Base-by-base conservation (phyloP, 2,113 vertebrate species). In the Motacilla alba region DNA sequence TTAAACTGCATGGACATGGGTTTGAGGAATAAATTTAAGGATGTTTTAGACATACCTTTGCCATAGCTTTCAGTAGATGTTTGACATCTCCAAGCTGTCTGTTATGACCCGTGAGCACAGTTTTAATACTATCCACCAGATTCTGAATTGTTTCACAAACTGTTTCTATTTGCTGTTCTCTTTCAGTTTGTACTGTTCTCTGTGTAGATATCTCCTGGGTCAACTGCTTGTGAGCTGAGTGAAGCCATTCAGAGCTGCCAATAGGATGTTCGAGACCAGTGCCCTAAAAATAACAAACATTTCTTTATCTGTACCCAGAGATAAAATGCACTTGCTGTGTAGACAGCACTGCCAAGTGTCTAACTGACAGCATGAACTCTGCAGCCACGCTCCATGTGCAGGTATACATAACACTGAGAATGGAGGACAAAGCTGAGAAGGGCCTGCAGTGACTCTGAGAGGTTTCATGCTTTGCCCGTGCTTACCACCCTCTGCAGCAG, bases 21-120 rank as follows among this genome's bases (percentile, higher is more conserved):
- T 41, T 77, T 52, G 31, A 92, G 23, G 2, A 81, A 49, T 35
- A 59, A 80, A 66, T 18, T 3, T 10, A 28, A 41, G 3, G 2
- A 50, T 5, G 15, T 64, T 85, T 55, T 30, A 52, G 39, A 27
- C 47, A 50, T 98, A 99, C 99, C 99, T 99, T 99, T 47, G 99
- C 99, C 99, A 99, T 99, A 91, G 99, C 99, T 94, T 99, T 99
- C 62, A 99, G 98, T 28, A 99, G 98, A 97, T 99, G 99, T 85
- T 99, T 99, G 86, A 99, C 99, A 53, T 99, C 99, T 30, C 98
- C 99, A 76, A 99, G 98, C 23, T 99, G 99, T 28, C 99, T 98
- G 96, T 99, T 99, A 98, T 99, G 99, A 91, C 97, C 98, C 1
- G 99, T 99, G 53, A 99, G 98, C 84, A 98, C 99, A 50, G 98